A percentile compares a stretch with the other conserved stretches of the same genome.
Conservation (phyloP, 1,140 invertebrate genomes). For the Bombus confusus region DNA sequence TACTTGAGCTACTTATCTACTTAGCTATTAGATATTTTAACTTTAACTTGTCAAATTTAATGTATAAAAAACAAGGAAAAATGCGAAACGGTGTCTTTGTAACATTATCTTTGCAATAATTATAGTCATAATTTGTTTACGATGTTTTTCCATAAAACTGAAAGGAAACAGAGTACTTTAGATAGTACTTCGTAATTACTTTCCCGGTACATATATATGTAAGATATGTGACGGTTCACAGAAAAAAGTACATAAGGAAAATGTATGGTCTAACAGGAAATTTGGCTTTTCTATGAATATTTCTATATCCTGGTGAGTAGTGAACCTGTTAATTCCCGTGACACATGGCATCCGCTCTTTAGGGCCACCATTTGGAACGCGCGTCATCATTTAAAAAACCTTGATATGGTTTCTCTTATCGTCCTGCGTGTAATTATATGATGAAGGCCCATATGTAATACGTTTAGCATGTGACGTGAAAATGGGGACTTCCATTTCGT, state of each 20-base stretch:
- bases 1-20: too few relatives aligned
- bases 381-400: background rate
- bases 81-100: too few relatives aligned
- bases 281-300: background rate
- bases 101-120: too few relatives aligned
- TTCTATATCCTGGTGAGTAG: too few relatives aligned
- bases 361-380: background rate
- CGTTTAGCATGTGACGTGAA: too few relatives aligned
- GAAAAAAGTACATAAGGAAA: background rate
- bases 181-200: too few relatives aligned
- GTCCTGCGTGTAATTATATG: background rate
- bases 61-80: too few relatives aligned
- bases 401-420: constrained; percentile 11
- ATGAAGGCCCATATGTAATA: background rate
- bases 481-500: constrained; percentile 19
- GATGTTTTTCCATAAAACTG: too few relatives aligned
- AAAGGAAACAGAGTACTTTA: too few relatives aligned
- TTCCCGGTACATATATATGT: background rate
- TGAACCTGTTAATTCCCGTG: background rate
- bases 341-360: background rate
- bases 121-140: too few relatives aligned
- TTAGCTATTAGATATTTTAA: too few relatives aligned
- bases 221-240: background rate
- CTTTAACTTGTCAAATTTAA: too few relatives aligned
- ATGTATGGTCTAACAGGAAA: background rate